phyloP scores from a whole-genome alignment of 2,888 invertebrate species.

The Mythimna lalbum region DNA sequence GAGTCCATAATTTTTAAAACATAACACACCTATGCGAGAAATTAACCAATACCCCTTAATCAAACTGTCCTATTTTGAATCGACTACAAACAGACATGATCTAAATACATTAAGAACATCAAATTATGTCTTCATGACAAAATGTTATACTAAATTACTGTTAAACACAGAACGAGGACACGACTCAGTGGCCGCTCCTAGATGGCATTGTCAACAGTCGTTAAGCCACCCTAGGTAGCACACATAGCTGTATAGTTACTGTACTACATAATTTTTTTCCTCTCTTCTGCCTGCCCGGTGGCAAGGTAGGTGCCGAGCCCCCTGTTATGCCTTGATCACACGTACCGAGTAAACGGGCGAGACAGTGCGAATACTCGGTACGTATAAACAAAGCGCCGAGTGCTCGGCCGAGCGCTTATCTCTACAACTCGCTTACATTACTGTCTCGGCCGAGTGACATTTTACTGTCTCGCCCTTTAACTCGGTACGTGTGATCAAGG shows the following conservation, averaged over 20 bases:
- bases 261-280: neutral
- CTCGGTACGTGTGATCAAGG: too few relatives aligned
- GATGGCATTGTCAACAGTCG: neutral
- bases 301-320: too few relatives aligned
- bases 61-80: slow-evolving; percentile 6
- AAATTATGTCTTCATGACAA: slow-evolving; percentile 18
- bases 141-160: slow-evolving; percentile 18
- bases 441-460: too few relatives aligned
- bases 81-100: slow-evolving; percentile 19
- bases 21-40: neutral
- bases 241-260: neutral
- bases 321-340: too few relatives aligned
- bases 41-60: neutral
- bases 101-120: slow-evolving; percentile 30
- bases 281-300: too few relatives aligned
- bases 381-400: too few relatives aligned
- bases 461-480: too few relatives aligned
- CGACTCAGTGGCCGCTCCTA: neutral
- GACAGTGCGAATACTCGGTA: too few relatives aligned
- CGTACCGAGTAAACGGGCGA: too few relatives aligned
- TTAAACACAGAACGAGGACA: neutral
- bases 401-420: too few relatives aligned
- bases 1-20: neutral
- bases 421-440: too few relatives aligned
- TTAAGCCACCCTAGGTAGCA: neutral